These are phyloP conservation scores for Anniella stebbinsi DNA, from an alignment of 2,797 vertebrate species.

Conservation along the genomic window DNA sequence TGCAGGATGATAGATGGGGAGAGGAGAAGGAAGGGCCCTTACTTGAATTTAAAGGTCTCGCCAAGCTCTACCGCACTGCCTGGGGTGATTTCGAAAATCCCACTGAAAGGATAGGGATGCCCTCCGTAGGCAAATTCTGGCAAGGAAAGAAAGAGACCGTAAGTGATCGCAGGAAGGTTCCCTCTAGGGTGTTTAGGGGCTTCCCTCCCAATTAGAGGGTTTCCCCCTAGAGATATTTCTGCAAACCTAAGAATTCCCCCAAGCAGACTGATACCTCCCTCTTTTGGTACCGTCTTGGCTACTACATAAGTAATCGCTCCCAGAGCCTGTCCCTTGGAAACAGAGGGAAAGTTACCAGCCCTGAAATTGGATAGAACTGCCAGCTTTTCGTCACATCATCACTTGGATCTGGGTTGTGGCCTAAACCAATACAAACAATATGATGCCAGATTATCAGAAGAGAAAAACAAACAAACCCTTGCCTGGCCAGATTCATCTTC, in stretches of 20 bases:
- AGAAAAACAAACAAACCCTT: too few relatives aligned
- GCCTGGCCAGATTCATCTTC: neutral
- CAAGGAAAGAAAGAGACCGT: conserved; percentile 70
- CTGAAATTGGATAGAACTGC: neutral
- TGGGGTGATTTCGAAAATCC: conserved; percentile 93
- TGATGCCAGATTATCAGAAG: neutral
- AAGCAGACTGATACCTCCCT: neutral
- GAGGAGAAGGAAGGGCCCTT: conserved; percentile 68
- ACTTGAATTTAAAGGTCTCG: conserved; percentile 97
- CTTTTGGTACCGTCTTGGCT: neutral
- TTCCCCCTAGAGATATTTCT: too few relatives aligned
- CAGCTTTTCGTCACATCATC: neutral
- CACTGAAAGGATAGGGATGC: conserved; percentile 93
- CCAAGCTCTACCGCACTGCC: conserved; percentile 89
- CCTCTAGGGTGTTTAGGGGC: neutral
- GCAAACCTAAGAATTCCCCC: too few relatives aligned
- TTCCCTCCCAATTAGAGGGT: too few relatives aligned
- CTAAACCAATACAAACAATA: neutral
- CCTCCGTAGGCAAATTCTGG: conserved; percentile 95
- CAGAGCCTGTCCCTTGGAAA: neutral
- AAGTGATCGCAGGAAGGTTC: conserved; percentile 41
- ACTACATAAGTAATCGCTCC: neutral
- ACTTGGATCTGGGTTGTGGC: neutral
- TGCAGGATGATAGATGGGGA: accelerated
- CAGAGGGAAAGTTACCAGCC: neutral